phyloP scores from a whole-genome alignment of 2,888 invertebrate species.

The Meloe dianella region DNA sequence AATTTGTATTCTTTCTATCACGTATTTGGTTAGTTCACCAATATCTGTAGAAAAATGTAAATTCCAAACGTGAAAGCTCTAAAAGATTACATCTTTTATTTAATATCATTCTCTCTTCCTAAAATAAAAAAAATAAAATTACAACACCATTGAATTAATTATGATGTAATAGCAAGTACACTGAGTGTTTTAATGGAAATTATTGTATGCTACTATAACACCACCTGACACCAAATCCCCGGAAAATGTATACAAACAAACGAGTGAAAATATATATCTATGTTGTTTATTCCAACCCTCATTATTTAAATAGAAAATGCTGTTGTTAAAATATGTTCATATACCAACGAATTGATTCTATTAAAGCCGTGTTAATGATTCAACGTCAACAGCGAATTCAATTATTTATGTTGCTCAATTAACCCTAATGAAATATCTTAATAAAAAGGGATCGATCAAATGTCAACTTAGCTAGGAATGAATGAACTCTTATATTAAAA shows the following conservation, averaged over 20 bases:
- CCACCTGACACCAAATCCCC: slow-evolving; percentile 27
- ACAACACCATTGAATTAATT: slow-evolving; percentile 12
- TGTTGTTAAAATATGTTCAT: not conserved
- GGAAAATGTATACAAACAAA: too few species aligned
- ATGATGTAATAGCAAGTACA: not conserved
- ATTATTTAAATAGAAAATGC: too few species aligned
- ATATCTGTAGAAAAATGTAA: too few species aligned
- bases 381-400: slow-evolving; percentile 28
- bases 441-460: slow-evolving; percentile 29
- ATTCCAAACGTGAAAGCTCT: not conserved
- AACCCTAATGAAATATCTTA: slow-evolving; percentile 24
- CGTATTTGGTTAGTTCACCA: too few species aligned
- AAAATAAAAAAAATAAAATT: too few species aligned
- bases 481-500: not conserved
- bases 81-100: not conserved
- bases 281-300: too few species aligned
- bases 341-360: slow-evolving; percentile 1
- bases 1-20: too few species aligned
- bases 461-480: slow-evolving; percentile 8
- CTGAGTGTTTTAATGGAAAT: slow-evolving; percentile 23
- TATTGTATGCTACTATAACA: slow-evolving; percentile 29
- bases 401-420: slow-evolving; percentile 25
- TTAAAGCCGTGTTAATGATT: slow-evolving; percentile 17
- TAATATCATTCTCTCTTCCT: not conserved
- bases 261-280: too few species aligned